Evolutionary conservation across 2,888 invertebrate genomes (phyloP), one percentile per base, ranked within the genome.

Genomic region (Phengaris alcon): DNA sequence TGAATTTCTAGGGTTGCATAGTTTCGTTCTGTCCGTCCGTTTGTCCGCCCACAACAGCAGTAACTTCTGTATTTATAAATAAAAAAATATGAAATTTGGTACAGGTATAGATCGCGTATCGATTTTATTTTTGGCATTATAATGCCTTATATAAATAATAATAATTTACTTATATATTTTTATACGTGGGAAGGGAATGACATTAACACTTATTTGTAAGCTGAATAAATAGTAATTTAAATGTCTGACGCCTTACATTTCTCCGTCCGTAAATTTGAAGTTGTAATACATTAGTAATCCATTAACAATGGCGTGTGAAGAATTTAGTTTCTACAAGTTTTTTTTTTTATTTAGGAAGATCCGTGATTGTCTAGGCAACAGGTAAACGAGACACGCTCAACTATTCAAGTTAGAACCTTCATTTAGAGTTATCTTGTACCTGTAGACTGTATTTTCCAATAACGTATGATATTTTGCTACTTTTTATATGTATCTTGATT

Each of bases 261-360:
- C n/a, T n/a, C n/a, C n/a, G 35, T 64, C 64, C 35, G 35, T 12
- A 64, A 35, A 64, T 22, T 59, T 15, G 4, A 22, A 59, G 12
- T 35, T 35, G 64, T 64, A 35, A 64, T 35, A 64, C 64, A 64
- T 64, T 64, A 64, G 64, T 64, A 64, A 64, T 64, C 12, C 35
- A 12, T 64, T 35, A 64, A 64, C 35, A 64, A 35, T 22, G 3
- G 59, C 59, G 35, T 64, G 64, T 35, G 12, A 64, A 64, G 22
- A 64, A 64, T 35, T 64, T 3, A 64, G 59, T 64, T 64, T 44
- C 35, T 64, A 64, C 64, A 35, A 44, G 64, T 64, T 64, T 64
- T 64, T 64, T 64, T 64, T 64, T 12, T 22, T 22, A 22, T 22
- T 35, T 35, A 35, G 52, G 1, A 10, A 59, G 59, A 44, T 64